phyloP scores from a whole-genome alignment of 2,113 vertebrate genomes.

The Nesogale talazaci region DNA sequence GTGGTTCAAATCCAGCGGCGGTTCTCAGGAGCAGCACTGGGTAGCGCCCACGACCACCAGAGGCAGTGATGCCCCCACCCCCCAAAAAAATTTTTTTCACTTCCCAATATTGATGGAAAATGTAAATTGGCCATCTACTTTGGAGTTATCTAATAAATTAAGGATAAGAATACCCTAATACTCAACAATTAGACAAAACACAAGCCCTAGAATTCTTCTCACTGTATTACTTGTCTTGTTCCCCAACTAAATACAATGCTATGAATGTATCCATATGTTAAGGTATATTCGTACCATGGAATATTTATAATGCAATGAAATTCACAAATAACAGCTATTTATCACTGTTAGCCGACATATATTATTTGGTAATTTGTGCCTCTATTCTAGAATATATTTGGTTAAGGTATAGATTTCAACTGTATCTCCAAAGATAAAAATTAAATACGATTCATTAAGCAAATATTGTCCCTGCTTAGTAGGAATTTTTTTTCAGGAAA shows the following conservation, averaged over 20 bases:
- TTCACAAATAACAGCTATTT: not conserved
- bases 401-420: slow-evolving; percentile 33
- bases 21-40: no score
- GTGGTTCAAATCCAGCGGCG: no score
- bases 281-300: no score
- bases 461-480: slow-evolving; percentile 17
- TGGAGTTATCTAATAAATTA: not conserved
- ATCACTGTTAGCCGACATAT: no score
- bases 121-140: slow-evolving; percentile 6
- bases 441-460: slow-evolving; percentile 15
- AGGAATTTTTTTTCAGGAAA: slow-evolving; percentile 41
- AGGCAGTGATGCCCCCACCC: no score
- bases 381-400: slow-evolving; percentile 42
- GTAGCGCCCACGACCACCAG: no score
- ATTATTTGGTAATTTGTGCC: slow-evolving; percentile 41
- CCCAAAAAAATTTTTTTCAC: no score
- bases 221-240: slow-evolving; percentile 7
- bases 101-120: not conserved
- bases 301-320: not conserved
- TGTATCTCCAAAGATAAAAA: not conserved
- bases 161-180: slow-evolving; percentile 1
- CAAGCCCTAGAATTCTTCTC: not conserved
- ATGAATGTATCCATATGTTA: no score
- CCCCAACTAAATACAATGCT: slow-evolving; percentile 8
- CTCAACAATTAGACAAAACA: not conserved